phyloP scores from a whole-genome alignment of 2,888 invertebrate genomes.

The Zeuzera pyrina region DNA sequence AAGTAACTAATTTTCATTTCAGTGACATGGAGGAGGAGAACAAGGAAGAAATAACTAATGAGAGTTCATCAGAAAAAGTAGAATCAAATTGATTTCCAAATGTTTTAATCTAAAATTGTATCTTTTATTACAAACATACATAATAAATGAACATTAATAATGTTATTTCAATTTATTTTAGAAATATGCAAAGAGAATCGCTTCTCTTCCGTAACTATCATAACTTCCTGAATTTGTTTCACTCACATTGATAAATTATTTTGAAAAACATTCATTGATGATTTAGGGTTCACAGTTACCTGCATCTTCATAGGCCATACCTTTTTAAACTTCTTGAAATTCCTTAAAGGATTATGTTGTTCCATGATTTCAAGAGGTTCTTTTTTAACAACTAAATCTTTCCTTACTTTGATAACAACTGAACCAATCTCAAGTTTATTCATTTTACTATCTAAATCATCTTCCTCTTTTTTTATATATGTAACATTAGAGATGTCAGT shows the following conservation, averaged over 20 bases:
- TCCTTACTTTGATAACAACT: conserved; percentile 41
- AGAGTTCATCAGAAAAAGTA: too few relatives aligned
- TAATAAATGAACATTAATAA: too few relatives aligned
- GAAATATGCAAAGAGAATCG: too few relatives aligned
- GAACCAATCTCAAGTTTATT: conserved; percentile 44
- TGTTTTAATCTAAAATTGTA: too few relatives aligned
- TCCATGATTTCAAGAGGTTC: conserved; percentile 32
- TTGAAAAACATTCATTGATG: conserved; percentile 25
- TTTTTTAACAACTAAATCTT: conserved; percentile 49
- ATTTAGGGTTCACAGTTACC: conserved; percentile 30
- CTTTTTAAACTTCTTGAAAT: conserved; percentile 64
- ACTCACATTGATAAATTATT: too few relatives aligned
- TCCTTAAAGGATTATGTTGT: conserved; percentile 26
- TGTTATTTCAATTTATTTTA: too few relatives aligned
- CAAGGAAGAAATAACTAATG: too few relatives aligned
- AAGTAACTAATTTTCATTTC: too few relatives aligned
- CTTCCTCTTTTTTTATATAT: conserved; percentile 38
- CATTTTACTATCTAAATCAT: conserved; percentile 46
- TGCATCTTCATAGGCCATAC: conserved; percentile 59
- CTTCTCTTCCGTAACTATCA: too few relatives aligned
- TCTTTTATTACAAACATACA: too few relatives aligned
- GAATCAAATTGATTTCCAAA: too few relatives aligned
- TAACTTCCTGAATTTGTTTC: too few relatives aligned
- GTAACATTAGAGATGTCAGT: conserved; percentile 15
- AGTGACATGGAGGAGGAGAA: not conserved